Evolutionary conservation across 2,113 vertebrate genomes (phyloP).

Genomic region (Anhinga rufa): DNA sequence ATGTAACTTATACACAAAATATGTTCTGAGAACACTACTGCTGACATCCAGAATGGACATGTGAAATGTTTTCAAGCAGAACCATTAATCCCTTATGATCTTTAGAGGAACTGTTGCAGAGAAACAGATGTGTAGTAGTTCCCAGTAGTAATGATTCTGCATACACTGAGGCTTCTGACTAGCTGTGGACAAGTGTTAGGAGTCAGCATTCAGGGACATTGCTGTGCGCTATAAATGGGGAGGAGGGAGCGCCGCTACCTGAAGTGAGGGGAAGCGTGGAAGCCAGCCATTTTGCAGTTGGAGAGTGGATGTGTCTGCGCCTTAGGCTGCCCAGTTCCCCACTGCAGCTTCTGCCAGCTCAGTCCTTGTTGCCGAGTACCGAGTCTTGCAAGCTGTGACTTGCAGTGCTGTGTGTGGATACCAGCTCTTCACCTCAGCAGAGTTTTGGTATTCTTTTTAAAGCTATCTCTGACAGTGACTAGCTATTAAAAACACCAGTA

Average conservation of each 20-base stretch:
- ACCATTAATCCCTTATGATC: background rate
- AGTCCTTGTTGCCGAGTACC: background rate
- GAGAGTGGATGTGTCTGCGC: background rate
- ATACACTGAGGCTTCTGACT: no score
- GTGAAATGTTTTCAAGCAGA: background rate
- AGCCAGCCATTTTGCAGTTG: background rate
- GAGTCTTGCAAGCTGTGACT: background rate
- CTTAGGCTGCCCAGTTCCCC: background rate
- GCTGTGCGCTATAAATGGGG: background rate
- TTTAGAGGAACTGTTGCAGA: background rate
- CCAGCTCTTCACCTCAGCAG: background rate
- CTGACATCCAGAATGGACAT: background rate
- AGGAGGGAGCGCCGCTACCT: background rate
- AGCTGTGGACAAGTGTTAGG: background rate
- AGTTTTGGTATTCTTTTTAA: background rate
- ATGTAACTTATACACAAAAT: fast-evolving
- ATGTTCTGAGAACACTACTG: background rate
- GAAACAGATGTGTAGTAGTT: background rate
- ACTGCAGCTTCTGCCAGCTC: background rate
- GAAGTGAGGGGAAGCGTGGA: background rate
- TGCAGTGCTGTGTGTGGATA: background rate
- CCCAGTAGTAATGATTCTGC: background rate
- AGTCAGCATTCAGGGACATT: background rate
- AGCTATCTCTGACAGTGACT: background rate
- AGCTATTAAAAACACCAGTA: background rate